phyloP scores from a whole-genome alignment of 2,888 invertebrate species.

The Acronicta leporina region DNA sequence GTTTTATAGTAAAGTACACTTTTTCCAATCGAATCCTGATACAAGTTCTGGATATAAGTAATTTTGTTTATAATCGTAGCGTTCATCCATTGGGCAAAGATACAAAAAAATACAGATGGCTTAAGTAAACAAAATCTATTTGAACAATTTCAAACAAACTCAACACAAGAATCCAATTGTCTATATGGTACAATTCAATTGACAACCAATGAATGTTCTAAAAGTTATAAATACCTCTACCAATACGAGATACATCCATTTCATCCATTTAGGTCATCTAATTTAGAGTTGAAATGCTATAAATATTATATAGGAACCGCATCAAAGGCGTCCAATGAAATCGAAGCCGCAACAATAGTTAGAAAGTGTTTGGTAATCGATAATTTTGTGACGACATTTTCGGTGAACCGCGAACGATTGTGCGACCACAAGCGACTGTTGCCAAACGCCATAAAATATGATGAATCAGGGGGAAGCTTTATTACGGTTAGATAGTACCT shows the following conservation, averaged over 20 bases:
- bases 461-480: conserved; percentile 37
- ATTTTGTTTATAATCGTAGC: no score
- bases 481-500: conserved; percentile 21
- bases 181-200: no score
- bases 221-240: neutral
- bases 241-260: neutral
- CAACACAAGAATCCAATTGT: neutral
- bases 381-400: conserved; percentile 29
- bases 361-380: conserved; percentile 48
- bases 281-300: conserved; percentile 29
- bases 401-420: conserved; percentile 41
- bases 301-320: conserved; percentile 38
- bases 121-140: no score
- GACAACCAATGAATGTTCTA: no score
- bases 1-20: no score
- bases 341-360: conserved; percentile 43
- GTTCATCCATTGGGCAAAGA: no score
- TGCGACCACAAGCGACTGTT: conserved; percentile 31
- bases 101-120: no score
- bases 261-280: conserved; percentile 13
- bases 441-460: conserved; percentile 50
- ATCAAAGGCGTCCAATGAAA: conserved; percentile 36
- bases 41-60: no score
- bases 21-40: no score
- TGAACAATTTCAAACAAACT: neutral